Base-by-base conservation (phyloP, 2,797 vertebrate species). In the Acestrorhynchus altus region DNA sequence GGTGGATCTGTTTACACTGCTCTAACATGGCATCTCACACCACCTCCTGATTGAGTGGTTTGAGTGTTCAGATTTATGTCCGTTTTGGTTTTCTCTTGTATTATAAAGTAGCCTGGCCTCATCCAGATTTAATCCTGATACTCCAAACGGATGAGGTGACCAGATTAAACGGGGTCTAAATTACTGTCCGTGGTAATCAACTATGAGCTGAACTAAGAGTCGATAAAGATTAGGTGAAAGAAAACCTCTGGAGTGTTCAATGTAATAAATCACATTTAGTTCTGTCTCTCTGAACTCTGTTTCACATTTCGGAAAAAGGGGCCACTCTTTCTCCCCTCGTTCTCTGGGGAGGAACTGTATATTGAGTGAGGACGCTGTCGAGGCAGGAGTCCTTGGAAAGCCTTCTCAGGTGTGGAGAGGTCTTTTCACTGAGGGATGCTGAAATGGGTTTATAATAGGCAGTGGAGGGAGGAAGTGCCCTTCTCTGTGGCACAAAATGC, bases 361-460 rank as follows among this genome's bases (percentile, higher is more conserved):
- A 74, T 73, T 73, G 44, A 84, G 72, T 40, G 1, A 57, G 26
- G 20, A 67, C 51, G 61, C 76, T 83, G 66, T 77, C 44, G 84
- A 83, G 77, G 44, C 74, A 0, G 8, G 44, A 75, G 49, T 84
- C 76, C 54, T 83, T 83, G 70, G 72, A 86, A 78, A 52, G 51
- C 79, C 64, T 63, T 57, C 20, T 49, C 46, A 68, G 79, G 54
- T 80, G 59, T 61, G 52, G 67, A 68, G 22, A 57, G 61, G 54
- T 61, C 52, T 52, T 40, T 47, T 79, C 77, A 80, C 77, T 68
- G 40, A 68, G 66, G 80, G 80, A 39, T 78, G 46, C 65, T 70
- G 80, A 49, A 79, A 20, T 71, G 59, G 63, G 20, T 54, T 52
- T 79, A 16, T 85, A 84, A 86, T 87, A 79, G 82, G 75, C 63